These are phyloP conservation scores for Forbesichthys papilliferus DNA, from an alignment of 2,113 vertebrate genomes.

Conservation along the genomic window DNA sequence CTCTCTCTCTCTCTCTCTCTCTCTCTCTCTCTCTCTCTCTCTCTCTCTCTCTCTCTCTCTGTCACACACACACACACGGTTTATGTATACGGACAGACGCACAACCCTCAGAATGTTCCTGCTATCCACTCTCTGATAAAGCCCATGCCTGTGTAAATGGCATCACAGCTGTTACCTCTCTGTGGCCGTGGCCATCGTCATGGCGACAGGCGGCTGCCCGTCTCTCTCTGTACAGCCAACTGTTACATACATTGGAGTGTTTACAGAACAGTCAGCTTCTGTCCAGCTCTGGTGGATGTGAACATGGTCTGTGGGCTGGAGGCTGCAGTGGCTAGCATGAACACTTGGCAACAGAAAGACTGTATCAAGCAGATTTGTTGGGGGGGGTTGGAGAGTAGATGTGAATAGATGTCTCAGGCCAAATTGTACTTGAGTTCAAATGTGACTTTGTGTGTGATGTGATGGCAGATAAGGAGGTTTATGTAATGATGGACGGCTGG, in stretches of 20 bases:
- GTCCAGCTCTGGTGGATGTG: neutral
- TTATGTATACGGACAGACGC: neutral
- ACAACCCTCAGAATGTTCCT: neutral
- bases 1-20: no score
- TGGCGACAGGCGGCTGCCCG: slow-evolving; percentile 29
- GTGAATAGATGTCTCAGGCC: no score
- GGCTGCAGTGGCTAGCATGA: no score
- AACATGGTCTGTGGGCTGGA: neutral
- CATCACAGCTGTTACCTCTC: slow-evolving; percentile 54
- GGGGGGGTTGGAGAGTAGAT: no score
- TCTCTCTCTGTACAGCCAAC: slow-evolving; percentile 18
- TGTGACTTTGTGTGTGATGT: neutral
- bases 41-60: no score
- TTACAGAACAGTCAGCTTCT: neutral
- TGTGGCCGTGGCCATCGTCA: slow-evolving; percentile 36
- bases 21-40: no score
- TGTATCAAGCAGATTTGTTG: no score
- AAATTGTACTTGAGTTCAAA: no score
- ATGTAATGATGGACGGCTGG: neutral
- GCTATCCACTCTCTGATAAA: neutral
- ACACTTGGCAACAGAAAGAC: no score
- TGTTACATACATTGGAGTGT: slow-evolving; percentile 12
- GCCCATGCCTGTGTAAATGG: slow-evolving; percentile 10
- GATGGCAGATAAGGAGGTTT: neutral
- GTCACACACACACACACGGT: slow-evolving; percentile 10